Evolutionary conservation across 2,113 vertebrate genomes (phyloP).

Genomic region (Nyctibius bracteatus): DNA sequence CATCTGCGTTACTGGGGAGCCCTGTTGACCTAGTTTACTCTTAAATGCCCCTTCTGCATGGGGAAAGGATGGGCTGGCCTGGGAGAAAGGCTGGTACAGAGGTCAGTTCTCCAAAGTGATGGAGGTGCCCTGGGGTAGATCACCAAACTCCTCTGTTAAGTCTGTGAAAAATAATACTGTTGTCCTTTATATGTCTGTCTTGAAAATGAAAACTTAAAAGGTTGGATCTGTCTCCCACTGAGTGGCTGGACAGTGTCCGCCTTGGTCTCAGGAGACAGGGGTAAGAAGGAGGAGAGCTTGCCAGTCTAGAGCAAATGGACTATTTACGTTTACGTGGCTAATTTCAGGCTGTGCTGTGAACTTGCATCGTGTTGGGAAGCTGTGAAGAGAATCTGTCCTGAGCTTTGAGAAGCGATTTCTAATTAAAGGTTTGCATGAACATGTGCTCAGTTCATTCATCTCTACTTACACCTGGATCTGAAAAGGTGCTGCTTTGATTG

Average conservation of each 20-base stretch:
- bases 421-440: not conserved
- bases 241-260: not conserved
- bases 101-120: not conserved
- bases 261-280: not conserved
- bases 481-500: not conserved
- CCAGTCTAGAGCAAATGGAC: not conserved
- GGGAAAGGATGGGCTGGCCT: not conserved
- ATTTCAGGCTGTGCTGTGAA: not conserved
- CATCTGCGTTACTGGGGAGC: not conserved
- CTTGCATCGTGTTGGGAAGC: not conserved
- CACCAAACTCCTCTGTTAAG: not conserved
- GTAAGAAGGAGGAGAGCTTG: not conserved
- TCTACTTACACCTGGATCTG: not conserved
- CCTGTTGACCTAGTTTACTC: not conserved
- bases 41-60: not conserved
- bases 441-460: not conserved
- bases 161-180: not conserved
- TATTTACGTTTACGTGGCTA: not conserved
- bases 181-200: not conserved
- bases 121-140: not conserved
- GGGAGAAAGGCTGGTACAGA: not conserved
- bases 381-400: not conserved
- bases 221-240: not conserved
- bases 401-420: not conserved
- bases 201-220: not conserved